Evolutionary conservation across 2,888 invertebrate genomes (phyloP).

Genomic region (Altica lythri): DNA sequence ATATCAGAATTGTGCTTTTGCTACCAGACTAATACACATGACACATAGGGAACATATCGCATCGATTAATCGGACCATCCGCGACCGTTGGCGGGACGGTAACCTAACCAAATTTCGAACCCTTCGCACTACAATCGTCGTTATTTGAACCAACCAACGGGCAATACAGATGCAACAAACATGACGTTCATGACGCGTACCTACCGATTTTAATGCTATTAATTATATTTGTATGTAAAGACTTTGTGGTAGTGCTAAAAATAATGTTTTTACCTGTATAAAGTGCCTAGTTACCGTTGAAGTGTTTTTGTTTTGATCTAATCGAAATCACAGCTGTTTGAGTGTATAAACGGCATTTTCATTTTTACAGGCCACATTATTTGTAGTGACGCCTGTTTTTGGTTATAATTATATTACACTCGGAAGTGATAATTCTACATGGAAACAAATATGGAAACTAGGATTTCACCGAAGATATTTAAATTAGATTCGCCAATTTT

Average conservation of each 20-base stretch:
- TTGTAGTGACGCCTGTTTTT: not conserved
- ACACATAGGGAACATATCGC: constrained; percentile 1
- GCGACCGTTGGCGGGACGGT: constrained; percentile 23
- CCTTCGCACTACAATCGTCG: constrained; percentile 15
- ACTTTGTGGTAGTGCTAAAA: too few species aligned
- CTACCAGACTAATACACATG: constrained; percentile 2
- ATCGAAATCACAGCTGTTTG: constrained; percentile 1
- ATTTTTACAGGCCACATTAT: not conserved
- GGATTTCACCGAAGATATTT: too few species aligned
- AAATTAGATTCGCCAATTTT: constrained; percentile 29
- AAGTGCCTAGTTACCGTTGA: too few species aligned
- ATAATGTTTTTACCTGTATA: too few species aligned
- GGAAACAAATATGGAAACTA: constrained; percentile 15
- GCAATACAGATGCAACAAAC: constrained; percentile 29
- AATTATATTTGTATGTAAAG: too few species aligned
- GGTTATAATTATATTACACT: too few species aligned
- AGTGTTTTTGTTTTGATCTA: too few species aligned
- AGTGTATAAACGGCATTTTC: not conserved
- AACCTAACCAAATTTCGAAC: constrained; percentile 24
- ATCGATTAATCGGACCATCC: constrained; percentile 16
- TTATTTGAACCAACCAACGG: too few species aligned
- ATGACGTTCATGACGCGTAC: not conserved
- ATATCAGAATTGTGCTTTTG: too few species aligned
- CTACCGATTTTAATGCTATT: not conserved
- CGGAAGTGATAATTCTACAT: too few species aligned